Percentiles rank a stretch among this genome's conserved stretches.
Conservation (phyloP, 2,797 vertebrate species). For the Clarias fuscus region DNA sequence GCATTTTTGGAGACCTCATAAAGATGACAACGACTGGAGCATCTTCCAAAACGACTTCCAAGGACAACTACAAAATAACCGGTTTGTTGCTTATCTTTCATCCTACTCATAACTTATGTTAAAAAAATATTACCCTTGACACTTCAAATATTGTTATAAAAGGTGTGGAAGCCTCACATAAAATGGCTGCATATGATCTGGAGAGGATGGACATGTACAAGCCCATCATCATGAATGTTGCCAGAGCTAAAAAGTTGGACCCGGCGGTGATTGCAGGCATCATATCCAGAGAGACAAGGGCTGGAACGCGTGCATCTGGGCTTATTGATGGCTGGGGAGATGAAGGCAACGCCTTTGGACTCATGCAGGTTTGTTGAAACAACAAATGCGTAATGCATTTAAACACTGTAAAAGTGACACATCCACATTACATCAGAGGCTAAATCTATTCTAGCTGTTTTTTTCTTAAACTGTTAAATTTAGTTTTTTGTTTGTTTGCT, state of each 20-base stretch:
- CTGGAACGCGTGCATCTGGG: conserved; percentile 43
- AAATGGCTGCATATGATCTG: conserved; percentile 55
- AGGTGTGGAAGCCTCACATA: conserved; percentile 62
- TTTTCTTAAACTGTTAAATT: neutral
- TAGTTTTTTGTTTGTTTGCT: neutral
- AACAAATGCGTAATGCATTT: too few relatives aligned
- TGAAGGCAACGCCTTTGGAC: conserved; percentile 60
- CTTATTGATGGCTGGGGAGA: conserved; percentile 60
- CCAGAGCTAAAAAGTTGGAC: conserved; percentile 48
- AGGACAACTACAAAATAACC: neutral
- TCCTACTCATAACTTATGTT: neutral
- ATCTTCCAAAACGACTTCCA: neutral
- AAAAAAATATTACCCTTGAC: neutral
- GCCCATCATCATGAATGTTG: conserved; percentile 52
- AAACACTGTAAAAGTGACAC: too few relatives aligned
- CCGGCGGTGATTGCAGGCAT: conserved; percentile 61
- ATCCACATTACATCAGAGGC: neutral
- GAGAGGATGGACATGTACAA: conserved; percentile 51
- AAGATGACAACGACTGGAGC: neutral
- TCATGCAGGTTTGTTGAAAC: conserved; percentile 61
- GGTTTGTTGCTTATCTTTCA: neutral
- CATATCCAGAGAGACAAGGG: conserved; percentile 63
- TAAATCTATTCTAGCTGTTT: too few relatives aligned
- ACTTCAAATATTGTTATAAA: neutral
- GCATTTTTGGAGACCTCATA: conserved; percentile 23